Evolutionary conservation across 1,140 invertebrate species (phyloP), one percentile per base, ranked within the genome.

Genomic region (Gerris buenoi): DNA sequence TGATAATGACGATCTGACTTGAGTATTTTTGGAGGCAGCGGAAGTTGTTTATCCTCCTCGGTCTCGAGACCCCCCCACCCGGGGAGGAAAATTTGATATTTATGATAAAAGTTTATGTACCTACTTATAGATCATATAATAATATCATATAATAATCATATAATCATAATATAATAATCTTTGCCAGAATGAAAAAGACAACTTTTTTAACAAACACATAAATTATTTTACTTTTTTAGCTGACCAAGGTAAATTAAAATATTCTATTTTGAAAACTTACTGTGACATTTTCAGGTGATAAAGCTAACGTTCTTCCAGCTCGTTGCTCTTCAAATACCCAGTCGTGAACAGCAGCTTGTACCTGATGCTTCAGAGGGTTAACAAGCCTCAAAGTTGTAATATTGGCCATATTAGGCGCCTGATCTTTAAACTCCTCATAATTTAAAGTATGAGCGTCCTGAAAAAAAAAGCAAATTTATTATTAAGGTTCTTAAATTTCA

Each of bases 381-480:
- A 90, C 82, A 25, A 91, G 77, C 28, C 87, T 79, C 10, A 89
- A 76, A 2, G 85, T 84, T 0, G 88, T 90, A 28, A 91, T 88
- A 72, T 91, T 91, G 0, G 88, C 84, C n/a, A n/a, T n/a, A n/a
- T n/a, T n/a, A n/a, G n/a, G n/a, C 14, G 81, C 76, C 2, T 80
- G 82, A 65, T 82, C 78, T 46, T 82, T 79, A 25, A 90, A 80
- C 60, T 86, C 83, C 27, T 82, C 81, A 63, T 88, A 78, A 69
- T 90, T 85, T 5, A 90, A 71, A 0, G 86, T 86, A 71, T 90
- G 87, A 0, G 88, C 80, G 74, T 91, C 88, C 83, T 84, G 61
- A 68, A 69, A 65, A 69, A 56, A 10, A 56, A 69, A 64, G 10
- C n/a, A 13, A n/a, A 56, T 18, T 28, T 65, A 57, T n/a, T 28